Evolutionary conservation across 2,113 vertebrate genomes (phyloP).

Genomic region (Ptyas mucosa): DNA sequence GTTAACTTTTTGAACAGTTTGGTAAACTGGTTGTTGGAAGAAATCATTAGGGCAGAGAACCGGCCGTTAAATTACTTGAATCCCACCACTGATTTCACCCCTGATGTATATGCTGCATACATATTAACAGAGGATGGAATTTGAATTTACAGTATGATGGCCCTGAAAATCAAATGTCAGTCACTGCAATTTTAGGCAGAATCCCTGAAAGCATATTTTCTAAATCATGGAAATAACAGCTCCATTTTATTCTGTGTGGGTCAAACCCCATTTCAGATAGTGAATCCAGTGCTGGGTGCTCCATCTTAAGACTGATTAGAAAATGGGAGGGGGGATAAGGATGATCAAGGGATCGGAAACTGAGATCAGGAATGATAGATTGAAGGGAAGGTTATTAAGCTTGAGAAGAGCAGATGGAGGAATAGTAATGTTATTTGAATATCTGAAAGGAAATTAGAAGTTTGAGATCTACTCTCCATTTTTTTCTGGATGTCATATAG

Average conservation of each 20-base stretch:
- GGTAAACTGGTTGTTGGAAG: too few relatives aligned
- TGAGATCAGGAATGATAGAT: background rate
- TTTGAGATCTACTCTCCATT: background rate
- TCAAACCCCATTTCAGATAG: background rate
- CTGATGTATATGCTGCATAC: background rate
- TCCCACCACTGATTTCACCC: too few relatives aligned
- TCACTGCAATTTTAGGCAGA: background rate
- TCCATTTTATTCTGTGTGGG: background rate
- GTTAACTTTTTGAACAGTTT: too few relatives aligned
- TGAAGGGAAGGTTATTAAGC: background rate
- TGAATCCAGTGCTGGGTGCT: background rate
- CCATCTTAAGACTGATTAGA: background rate
- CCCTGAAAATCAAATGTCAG: background rate
- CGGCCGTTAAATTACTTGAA: too few relatives aligned
- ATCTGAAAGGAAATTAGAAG: background rate
- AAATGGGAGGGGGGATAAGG: background rate
- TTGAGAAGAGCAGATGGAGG: background rate
- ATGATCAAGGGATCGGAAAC: background rate
- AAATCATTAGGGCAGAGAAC: too few relatives aligned
- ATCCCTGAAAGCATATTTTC: background rate
- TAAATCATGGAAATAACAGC: background rate
- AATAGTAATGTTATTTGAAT: background rate
- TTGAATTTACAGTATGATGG: background rate
- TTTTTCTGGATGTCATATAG: background rate
- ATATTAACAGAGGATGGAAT: background rate